A percentile compares a stretch with the other conserved stretches of the same genome.
Conservation (phyloP, 2,888 invertebrate species). For the Chironomus tentans region DNA sequence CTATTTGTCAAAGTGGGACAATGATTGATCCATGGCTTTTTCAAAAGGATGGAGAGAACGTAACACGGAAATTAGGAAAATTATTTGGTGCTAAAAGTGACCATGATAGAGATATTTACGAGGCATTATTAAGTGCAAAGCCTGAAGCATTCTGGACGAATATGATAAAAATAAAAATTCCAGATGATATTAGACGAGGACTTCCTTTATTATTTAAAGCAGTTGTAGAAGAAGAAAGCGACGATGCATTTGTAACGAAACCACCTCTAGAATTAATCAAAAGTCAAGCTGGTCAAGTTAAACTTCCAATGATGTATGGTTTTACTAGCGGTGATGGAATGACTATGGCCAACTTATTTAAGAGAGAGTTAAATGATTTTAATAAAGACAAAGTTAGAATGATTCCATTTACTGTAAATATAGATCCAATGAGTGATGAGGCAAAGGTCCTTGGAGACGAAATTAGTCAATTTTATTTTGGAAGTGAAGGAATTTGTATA, state of each 20-base stretch:
- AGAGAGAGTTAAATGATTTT: slow-evolving; percentile 33
- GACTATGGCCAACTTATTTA: slow-evolving; percentile 34
- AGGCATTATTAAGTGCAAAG: slow-evolving; percentile 28
- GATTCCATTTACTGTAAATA: slow-evolving; percentile 36
- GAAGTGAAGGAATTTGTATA: slow-evolving; percentile 36
- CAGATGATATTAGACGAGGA: slow-evolving; percentile 36
- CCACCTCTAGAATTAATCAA: slow-evolving; percentile 43
- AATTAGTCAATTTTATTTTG: slow-evolving; percentile 43
- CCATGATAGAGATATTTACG: slow-evolving; percentile 29
- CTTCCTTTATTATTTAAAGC: slow-evolving; percentile 37
- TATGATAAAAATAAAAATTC: slow-evolving; percentile 31
- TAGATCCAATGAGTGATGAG: slow-evolving; percentile 28
- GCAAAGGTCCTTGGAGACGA: slow-evolving; percentile 30
- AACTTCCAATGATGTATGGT: slow-evolving; percentile 47
- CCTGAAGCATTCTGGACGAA: slow-evolving; percentile 32
- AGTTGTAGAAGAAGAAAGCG: slow-evolving; percentile 34
- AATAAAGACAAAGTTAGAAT: slow-evolving; percentile 35
- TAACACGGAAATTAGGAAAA: slow-evolving; percentile 34
- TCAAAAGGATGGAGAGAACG: slow-evolving; percentile 32
- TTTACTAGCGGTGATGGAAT: slow-evolving; percentile 49
- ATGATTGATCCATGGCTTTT: slow-evolving; percentile 11
- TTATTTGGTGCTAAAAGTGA: slow-evolving; percentile 32
- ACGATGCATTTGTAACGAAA: slow-evolving; percentile 33
- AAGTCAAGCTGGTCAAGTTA: slow-evolving; percentile 37
- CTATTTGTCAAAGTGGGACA: slow-evolving; percentile 9